These are phyloP conservation scores for Trichogramma evanescens DNA, from an alignment of 2,888 invertebrate species.

Conservation along the genomic window DNA sequence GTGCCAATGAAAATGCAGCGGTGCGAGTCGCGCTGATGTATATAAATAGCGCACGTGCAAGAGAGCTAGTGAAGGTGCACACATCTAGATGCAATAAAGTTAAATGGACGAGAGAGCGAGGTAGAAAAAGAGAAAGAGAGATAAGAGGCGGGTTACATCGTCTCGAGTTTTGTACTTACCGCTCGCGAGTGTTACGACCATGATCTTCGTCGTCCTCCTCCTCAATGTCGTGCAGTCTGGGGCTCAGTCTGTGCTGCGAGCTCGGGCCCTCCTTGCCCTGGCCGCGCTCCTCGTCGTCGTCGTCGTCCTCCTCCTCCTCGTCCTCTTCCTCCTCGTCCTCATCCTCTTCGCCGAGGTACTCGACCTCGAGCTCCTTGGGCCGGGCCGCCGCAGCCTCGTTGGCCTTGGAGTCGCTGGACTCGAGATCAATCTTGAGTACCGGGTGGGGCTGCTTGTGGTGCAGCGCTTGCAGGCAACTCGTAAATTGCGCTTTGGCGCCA, in stretches of 20 bases:
- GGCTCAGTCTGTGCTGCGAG: slow-evolving; percentile 60
- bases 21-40: too few species aligned
- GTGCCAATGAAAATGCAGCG: too few species aligned
- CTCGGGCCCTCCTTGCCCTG: slow-evolving; percentile 31
- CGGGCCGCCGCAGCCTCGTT: slow-evolving; percentile 19
- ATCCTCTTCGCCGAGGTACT: slow-evolving; percentile 23
- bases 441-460: slow-evolving; percentile 9
- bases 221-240: slow-evolving; percentile 73
- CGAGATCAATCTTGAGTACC: slow-evolving; percentile 26
- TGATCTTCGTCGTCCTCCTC: slow-evolving; percentile 69
- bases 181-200: slow-evolving; percentile 42
- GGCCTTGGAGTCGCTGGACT: background rate
- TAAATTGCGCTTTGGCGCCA: slow-evolving; percentile 32
- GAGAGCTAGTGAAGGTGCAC: background rate
- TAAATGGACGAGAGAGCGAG: background rate
- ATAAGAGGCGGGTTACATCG: background rate
- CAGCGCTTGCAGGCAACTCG: slow-evolving; percentile 32
- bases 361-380: slow-evolving; percentile 26
- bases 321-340: slow-evolving; percentile 20
- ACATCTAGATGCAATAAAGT: background rate
- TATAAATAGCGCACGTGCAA: background rate
- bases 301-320: slow-evolving; percentile 23
- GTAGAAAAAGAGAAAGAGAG: background rate
- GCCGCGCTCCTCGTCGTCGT: slow-evolving; percentile 20
- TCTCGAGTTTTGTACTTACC: slow-evolving; percentile 29